These are phyloP conservation scores for Synaphobranchus kaupii DNA, from an alignment of 2,797 vertebrate species.

Conservation along the genomic window DNA sequence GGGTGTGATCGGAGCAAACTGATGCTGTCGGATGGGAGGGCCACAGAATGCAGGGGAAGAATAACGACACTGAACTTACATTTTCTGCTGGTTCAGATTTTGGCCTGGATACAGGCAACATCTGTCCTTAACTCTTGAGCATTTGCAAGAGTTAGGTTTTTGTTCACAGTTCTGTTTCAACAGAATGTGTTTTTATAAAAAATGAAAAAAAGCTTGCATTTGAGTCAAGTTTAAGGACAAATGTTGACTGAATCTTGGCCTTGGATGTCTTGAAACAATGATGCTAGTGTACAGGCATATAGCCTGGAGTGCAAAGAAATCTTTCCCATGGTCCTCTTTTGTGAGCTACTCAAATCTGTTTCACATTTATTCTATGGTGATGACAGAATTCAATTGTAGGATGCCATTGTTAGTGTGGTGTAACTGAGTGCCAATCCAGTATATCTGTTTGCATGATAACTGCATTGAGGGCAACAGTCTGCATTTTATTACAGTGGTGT, in stretches of 20 bases:
- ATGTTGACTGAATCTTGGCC: neutral
- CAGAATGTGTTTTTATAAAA: neutral
- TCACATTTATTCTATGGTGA: conserved; percentile 1
- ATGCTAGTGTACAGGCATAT: conserved; percentile 1
- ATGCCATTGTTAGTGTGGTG: neutral
- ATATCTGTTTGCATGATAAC: neutral
- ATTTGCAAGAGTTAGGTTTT: neutral
- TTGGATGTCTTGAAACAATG: neutral
- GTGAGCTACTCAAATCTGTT: conserved; percentile 8
- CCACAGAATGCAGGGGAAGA: neutral
- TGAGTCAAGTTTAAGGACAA: neutral
- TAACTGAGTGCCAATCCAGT: neutral
- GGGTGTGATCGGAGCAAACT: neutral
- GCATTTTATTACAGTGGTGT: neutral
- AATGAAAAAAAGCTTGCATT: neutral
- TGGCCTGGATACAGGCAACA: neutral
- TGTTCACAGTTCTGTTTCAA: neutral
- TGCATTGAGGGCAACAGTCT: neutral
- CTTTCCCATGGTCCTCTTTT: neutral
- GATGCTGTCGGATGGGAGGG: neutral
- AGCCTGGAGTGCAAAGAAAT: neutral
- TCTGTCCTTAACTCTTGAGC: neutral
- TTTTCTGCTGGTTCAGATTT: neutral
- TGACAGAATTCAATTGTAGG: neutral
- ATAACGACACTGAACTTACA: neutral